A percentile compares a stretch with the other conserved stretches of the same genome.
Conservation (phyloP, 2,113 vertebrate species). For the Abramis brama region DNA sequence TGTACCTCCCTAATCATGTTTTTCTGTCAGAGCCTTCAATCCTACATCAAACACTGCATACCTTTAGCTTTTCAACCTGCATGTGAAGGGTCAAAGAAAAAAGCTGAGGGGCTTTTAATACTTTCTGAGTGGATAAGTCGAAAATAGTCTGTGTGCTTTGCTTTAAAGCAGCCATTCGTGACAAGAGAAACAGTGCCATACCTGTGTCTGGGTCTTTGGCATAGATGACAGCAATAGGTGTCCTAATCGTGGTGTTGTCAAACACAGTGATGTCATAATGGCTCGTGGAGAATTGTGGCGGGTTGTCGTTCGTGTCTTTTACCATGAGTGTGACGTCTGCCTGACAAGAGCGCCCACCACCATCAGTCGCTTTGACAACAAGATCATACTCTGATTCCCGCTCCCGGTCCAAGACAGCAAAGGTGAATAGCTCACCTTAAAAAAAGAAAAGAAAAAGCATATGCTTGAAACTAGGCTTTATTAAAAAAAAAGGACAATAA, state of each 20-base stretch:
- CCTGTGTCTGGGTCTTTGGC: conserved; percentile 93
- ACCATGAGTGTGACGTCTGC: conserved; percentile 81
- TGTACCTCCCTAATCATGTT: conserved; percentile 47
- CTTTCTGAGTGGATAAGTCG: conserved; percentile 7
- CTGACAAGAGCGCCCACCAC: conserved; percentile 92
- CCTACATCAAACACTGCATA: conserved; percentile 52
- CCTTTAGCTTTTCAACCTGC: conserved; percentile 30
- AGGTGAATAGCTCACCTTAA: conserved; percentile 87
- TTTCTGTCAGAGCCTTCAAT: conserved; percentile 38
- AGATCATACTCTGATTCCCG: conserved; percentile 78
- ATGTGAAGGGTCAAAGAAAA: conserved; percentile 4
- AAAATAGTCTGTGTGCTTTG: not conserved
- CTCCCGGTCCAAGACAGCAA: conserved; percentile 85
- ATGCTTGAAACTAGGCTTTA: not conserved
- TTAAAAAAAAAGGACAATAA: not conserved
- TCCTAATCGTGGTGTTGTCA: conserved; percentile 92
- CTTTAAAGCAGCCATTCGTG: not conserved
- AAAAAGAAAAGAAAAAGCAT: not conserved
- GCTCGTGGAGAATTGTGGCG: conserved; percentile 85
- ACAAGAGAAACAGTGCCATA: conserved; percentile 59
- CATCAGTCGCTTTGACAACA: conserved; percentile 89
- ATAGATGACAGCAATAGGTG: conserved; percentile 88
- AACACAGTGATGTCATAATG: conserved; percentile 90
- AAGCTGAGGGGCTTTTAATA: conserved; percentile 15
- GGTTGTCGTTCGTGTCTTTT: conserved; percentile 92